Conservation (phyloP, 2,797 vertebrate genomes). For the Sebastes matsubarae region DNA sequence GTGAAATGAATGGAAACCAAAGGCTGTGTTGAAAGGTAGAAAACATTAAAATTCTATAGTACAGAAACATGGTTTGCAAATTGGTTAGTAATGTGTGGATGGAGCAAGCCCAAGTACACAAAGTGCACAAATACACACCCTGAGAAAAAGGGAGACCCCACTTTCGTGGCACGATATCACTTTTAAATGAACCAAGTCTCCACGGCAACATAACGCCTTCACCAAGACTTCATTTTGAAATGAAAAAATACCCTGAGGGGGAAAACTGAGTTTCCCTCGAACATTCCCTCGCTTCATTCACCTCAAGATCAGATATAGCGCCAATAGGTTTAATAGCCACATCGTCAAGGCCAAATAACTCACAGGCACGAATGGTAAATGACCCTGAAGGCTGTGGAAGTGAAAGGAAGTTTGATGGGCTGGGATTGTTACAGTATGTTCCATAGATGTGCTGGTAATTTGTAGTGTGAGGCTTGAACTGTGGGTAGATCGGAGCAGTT, state of each 20-base stretch:
- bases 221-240: conserved; percentile 44
- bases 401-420: conserved; percentile 47
- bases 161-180: background rate
- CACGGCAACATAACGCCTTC: conserved; percentile 48
- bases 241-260: conserved; percentile 44
- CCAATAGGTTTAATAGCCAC: conserved; percentile 61
- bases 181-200: conserved; percentile 51
- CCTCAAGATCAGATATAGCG: conserved; percentile 50
- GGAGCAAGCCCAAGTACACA: background rate
- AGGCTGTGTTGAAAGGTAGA: background rate
- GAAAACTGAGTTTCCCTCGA: conserved; percentile 37
- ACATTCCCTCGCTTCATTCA: conserved; percentile 27
- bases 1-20: background rate
- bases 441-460: conserved; percentile 67
- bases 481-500: conserved; percentile 58
- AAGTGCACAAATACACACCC: background rate
- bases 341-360: conserved; percentile 61
- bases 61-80: background rate
- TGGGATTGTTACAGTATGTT: conserved; percentile 48
- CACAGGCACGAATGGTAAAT: conserved; percentile 56
- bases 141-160: conserved; percentile 1
- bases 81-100: background rate
- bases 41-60: background rate
- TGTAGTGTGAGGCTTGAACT: conserved; percentile 60
- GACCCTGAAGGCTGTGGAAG: conserved; percentile 44